These are phyloP conservation scores for Meandrina meandrites DNA, from an alignment of 92 coral and sea anemone genomes.

Conservation along the genomic window DNA sequence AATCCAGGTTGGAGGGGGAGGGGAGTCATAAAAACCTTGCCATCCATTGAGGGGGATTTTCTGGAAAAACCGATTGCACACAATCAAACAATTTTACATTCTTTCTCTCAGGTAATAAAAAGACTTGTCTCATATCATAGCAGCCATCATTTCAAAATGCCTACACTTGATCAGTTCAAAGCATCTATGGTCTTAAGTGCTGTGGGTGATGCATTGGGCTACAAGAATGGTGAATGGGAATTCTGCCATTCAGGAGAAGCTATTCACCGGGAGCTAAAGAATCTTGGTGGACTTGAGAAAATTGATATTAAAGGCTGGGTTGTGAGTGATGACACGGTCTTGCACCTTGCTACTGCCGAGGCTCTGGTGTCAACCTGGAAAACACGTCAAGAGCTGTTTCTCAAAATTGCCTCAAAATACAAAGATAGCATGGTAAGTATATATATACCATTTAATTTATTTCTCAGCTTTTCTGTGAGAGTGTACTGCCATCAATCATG, in stretches of 20 bases:
- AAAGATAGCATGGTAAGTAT: constrained; percentile 68
- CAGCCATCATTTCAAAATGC: constrained; percentile 30
- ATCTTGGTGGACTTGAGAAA: constrained; percentile 80
- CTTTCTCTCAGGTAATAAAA: neutral
- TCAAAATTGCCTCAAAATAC: constrained; percentile 69
- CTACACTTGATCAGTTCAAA: constrained; percentile 53
- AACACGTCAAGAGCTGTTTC: constrained; percentile 71
- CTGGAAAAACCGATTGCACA: neutral
- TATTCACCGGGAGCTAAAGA: constrained; percentile 69
- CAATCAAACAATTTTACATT: neutral
- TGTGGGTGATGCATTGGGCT: constrained; percentile 96
- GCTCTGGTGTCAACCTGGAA: constrained; percentile 87
- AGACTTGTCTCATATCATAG: neutral
- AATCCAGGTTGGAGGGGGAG: too few relatives aligned
- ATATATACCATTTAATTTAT: neutral
- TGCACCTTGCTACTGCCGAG: constrained; percentile 91
- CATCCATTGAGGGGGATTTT: too few relatives aligned
- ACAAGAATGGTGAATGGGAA: constrained; percentile 90
- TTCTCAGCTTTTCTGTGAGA: too few relatives aligned
- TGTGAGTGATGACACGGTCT: constrained; percentile 92
- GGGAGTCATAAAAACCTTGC: too few relatives aligned
- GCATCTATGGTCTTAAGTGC: constrained; percentile 91
- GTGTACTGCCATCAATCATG: too few relatives aligned
- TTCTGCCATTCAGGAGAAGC: constrained; percentile 72
- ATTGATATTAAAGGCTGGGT: constrained; percentile 76